Conservation (phyloP, 1,140 invertebrate species). For the Heliconius hewitsoni region DNA sequence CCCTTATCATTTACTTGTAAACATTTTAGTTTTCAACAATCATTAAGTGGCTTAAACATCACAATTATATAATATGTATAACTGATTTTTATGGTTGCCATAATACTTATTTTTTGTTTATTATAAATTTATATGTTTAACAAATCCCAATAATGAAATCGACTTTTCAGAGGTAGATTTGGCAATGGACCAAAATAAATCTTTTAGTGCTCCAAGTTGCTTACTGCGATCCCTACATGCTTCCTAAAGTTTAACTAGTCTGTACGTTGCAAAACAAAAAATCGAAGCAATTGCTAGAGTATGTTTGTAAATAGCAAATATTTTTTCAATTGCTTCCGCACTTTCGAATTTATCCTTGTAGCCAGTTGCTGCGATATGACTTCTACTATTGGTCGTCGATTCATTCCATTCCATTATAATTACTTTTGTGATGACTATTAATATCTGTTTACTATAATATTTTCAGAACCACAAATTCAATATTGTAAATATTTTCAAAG, state of each 20-base stretch:
- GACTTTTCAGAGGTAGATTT: slow-evolving; percentile 16
- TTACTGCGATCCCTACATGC: not conserved
- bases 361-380: not conserved
- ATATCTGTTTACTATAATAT: not conserved
- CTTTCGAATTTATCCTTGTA: not conserved
- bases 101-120: not conserved
- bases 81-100: no score
- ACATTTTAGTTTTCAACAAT: not conserved
- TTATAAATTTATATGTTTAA: not conserved
- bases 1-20: not conserved
- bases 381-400: no score
- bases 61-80: no score
- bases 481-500: not conserved
- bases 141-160: slow-evolving; percentile 26
- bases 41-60: not conserved
- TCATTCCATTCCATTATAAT: no score
- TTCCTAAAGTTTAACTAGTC: not conserved
- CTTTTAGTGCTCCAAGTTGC: slow-evolving; percentile 25
- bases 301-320: not conserved
- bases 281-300: not conserved
- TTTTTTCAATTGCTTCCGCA: slow-evolving; percentile 19
- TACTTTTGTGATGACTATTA: no score
- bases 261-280: not conserved
- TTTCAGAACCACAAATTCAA: not conserved
- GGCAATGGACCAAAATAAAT: slow-evolving; percentile 29